Evolutionary conservation across 2,888 invertebrate species (phyloP).

Genomic region (Caenorhabditis zanzibari): DNA sequence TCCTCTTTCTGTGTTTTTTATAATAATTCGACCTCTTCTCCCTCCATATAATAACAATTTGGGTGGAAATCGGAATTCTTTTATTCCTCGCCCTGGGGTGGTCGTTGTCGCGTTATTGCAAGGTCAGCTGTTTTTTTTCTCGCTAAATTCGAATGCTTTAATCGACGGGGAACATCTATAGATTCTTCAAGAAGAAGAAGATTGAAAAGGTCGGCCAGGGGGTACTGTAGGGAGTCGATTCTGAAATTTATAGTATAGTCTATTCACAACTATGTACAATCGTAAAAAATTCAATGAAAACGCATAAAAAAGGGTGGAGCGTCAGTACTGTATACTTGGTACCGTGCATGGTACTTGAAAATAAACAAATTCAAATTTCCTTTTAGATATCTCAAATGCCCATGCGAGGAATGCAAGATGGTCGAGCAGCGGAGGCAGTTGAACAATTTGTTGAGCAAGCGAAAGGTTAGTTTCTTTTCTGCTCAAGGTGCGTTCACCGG

Average conservation of each 20-base stretch:
- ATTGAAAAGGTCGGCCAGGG: too few species aligned
- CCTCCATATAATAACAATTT: slow-evolving; percentile 51
- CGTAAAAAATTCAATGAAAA: slow-evolving; percentile 6
- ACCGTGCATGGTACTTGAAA: slow-evolving; percentile 18
- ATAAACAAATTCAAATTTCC: slow-evolving; percentile 15
- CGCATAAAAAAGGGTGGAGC: too few species aligned
- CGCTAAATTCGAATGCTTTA: slow-evolving; percentile 3
- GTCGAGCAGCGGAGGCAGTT: slow-evolving; percentile 81
- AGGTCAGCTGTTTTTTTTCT: slow-evolving; percentile 27
- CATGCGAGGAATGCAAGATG: slow-evolving; percentile 80
- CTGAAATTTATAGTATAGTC: too few species aligned
- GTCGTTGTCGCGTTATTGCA: slow-evolving; percentile 14
- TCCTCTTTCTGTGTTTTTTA: background rate
- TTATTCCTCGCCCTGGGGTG: slow-evolving; percentile 11
- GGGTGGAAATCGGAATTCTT: slow-evolving; percentile 2
- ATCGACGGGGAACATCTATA: slow-evolving; percentile 25
- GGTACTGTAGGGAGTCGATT: too few species aligned
- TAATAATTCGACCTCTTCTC: slow-evolving; percentile 18
- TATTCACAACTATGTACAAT: too few species aligned
- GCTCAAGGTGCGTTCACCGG: too few species aligned
- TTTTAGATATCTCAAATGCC: slow-evolving; percentile 77
- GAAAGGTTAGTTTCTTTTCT: slow-evolving; percentile 43
- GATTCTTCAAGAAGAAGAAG: too few species aligned
- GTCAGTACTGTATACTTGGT: slow-evolving; percentile 33
- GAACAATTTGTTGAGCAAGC: slow-evolving; percentile 79